phyloP scores from a whole-genome alignment of 2,113 vertebrate genomes.

The Anhinga rufa region DNA sequence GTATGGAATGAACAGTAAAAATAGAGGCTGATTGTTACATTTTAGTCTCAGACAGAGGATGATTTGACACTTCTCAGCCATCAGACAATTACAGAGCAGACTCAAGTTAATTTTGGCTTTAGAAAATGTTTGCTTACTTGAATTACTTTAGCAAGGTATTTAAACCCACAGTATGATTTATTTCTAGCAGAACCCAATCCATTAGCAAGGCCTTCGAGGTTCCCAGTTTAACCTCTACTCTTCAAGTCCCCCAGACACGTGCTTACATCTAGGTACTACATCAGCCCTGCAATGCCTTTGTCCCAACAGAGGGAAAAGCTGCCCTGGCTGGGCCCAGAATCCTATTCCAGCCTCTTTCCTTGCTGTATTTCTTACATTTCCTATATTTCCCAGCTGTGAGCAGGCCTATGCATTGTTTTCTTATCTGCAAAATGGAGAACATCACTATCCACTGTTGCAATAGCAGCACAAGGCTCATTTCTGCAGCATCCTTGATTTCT shows the following conservation, averaged over 20 bases:
- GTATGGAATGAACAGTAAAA: background rate
- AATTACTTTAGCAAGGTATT: background rate
- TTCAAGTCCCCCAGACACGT: accelerated
- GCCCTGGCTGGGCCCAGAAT: background rate
- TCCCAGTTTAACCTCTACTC: background rate
- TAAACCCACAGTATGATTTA: background rate
- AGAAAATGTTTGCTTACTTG: background rate
- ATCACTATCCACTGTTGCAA: background rate
- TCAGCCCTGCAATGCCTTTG: background rate
- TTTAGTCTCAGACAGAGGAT: background rate
- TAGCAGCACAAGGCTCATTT: accelerated
- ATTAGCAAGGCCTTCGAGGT: background rate
- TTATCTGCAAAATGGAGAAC: background rate
- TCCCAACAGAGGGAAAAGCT: background rate
- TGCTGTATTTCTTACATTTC: background rate
- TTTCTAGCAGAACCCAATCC: background rate
- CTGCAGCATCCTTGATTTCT: background rate
- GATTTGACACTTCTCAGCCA: background rate
- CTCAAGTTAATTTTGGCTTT: background rate
- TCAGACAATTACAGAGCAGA: background rate
- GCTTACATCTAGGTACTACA: accelerated
- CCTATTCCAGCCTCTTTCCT: background rate
- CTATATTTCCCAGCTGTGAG: background rate
- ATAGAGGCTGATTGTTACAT: background rate
- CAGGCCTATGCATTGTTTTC: background rate